A percentile compares a stretch with the other conserved stretches of the same genome.
phyloP scores from a whole-genome alignment of 2,888 invertebrate species.

The Automeris io region DNA sequence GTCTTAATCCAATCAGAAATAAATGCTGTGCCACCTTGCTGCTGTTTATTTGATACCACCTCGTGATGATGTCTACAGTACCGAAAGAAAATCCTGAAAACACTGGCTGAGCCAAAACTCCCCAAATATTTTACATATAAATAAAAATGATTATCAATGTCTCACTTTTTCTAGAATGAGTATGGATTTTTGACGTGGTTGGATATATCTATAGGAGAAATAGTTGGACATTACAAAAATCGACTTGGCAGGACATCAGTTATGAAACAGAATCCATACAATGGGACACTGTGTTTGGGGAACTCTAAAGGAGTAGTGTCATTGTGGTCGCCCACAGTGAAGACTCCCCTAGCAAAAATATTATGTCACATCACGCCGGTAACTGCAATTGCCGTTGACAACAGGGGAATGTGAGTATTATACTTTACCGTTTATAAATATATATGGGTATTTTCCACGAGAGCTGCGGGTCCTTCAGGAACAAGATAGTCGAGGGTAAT shows the following conservation, averaged over 20 bases:
- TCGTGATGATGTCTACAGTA: too few species aligned
- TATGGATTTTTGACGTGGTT: conserved; percentile 92
- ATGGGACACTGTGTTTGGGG: conserved; percentile 94
- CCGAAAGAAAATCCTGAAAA: too few species aligned
- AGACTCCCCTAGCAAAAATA: conserved; percentile 92
- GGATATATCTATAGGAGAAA: conserved; percentile 95
- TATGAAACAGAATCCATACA: conserved; percentile 96
- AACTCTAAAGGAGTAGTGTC: conserved; percentile 94
- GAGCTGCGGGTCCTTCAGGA: too few species aligned
- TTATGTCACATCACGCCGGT: conserved; percentile 92
- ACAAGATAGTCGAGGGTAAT: too few species aligned
- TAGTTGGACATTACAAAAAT: conserved; percentile 87
- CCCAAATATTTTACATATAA: too few species aligned
- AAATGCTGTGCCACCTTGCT: too few species aligned
- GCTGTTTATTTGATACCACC: too few species aligned
- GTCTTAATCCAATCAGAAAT: too few species aligned
- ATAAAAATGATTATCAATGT: background rate
- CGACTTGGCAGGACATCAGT: conserved; percentile 86
- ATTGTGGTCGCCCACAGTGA: conserved; percentile 95
- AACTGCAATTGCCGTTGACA: conserved; percentile 88
- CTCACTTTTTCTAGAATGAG: conserved; percentile 71
- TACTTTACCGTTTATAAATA: conserved; percentile 7
- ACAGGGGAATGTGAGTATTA: conserved; percentile 83
- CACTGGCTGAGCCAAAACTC: too few species aligned
- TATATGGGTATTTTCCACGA: background rate